Evolutionary conservation across 1,140 invertebrate genomes (phyloP), one percentile per base, ranked within the genome.

Genomic region (Heterodera schachtii): DNA sequence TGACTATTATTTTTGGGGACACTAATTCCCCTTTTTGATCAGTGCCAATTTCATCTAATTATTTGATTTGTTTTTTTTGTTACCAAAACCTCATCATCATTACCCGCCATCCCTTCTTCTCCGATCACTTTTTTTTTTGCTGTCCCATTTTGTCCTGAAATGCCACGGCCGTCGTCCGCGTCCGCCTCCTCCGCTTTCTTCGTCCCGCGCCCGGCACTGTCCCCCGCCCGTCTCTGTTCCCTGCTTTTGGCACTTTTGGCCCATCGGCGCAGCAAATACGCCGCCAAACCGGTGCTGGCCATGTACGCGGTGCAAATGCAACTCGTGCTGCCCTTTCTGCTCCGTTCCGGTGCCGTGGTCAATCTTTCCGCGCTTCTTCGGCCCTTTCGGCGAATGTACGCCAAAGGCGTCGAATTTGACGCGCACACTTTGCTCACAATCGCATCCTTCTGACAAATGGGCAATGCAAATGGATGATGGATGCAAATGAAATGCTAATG

Each of bases 291-390:
- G 21, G 77, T 78, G 47, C 70, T 78, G 60, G 70, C 77, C 9
- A 71, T 78, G 66, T 78, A 78, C 70, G 64, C 70, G 21, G 77
- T 78, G 31, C 77, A 78, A 69, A 78, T 78, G 77, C 70, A 69
- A 46, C 70, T 78, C 6, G 31, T 78, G 66, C n/a, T 70, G 44
- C 77, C 77, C 2, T 78, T 78, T 47, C 44, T 78, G 66, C 66
- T 78, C 47, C 77, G 77, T 69, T 78, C 77, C 13, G 77, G 77
- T 41, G 77, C 70, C 70, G 64, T 16, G 43, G 66, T 78, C 47
- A 78, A 78, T 46, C 46, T 44, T 31, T 64, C 21, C 49, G 77
- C 77, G n/a, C 47, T 78, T 47, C 16, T 78, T 60, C 66, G 70
- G 13, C 77, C 77, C 44, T 78, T 78, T 44, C 77, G 70, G 13